Base-by-base conservation (phyloP, 1,140 invertebrate species). In the Temnothorax nylanderi region DNA sequence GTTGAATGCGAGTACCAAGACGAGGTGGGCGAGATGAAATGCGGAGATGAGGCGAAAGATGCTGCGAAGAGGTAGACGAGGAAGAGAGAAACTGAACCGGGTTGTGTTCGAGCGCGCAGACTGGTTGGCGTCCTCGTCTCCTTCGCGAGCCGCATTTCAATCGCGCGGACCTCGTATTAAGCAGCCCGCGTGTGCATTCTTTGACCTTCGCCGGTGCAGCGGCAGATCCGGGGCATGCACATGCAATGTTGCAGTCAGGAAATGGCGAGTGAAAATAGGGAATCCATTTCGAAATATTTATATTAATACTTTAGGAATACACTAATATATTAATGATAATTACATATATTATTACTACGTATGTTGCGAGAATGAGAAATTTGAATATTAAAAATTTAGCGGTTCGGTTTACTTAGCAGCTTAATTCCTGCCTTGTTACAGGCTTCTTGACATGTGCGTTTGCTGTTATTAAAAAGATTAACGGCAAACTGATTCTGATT, bases 51-150 rank as follows among this genome's bases (percentile, higher is more conserved):
- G 13, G 18, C 18, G 71, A 67, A 32, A 51, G 41, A 47, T 8
- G 51, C 21, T 54, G 49, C 16, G 74, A 81, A 37, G 34, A 75
- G 82, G 74, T 80, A 69, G 32, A 67, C 11, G 87, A 74, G 64
- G 64, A 77, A 87, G 58, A 67, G 82, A 64, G 78, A 74, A 88
- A 72, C 74, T 47, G 86, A 85, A 81, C 44, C 65, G 54, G 58
- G 56, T 26, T 72, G 76, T 72, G 76, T 44, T 51, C 18, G 75
- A 85, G 37, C 56, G 37, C 56, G 91, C 91, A 93, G 93, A 93
- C 93, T 93, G 92, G 92, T 93, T 90, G 93, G 90, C 92, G 91
- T 93, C 92, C 91, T 91, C 87, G 88, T 88, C 85, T 77, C 60
- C 65, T 77, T 86, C 88, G 88, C 88, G 86, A 85, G 82, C 77